Evolutionary conservation across 2,797 vertebrate species (phyloP).

Genomic region (Cryptoprocta ferox): DNA sequence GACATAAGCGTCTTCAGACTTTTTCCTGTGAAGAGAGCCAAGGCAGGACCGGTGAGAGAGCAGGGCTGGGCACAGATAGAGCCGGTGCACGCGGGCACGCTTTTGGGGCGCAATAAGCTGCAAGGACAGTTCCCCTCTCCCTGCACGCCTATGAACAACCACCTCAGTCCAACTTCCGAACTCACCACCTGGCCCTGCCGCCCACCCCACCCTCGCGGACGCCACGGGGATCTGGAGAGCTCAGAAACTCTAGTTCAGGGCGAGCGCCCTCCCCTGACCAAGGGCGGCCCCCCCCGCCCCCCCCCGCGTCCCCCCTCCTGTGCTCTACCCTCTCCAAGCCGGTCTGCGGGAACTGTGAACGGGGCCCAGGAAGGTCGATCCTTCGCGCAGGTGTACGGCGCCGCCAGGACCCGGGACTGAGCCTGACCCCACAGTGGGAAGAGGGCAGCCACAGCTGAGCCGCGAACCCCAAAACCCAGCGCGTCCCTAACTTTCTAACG

Average conservation of each 20-base stretch:
- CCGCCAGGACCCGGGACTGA: background rate
- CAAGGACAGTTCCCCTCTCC: background rate
- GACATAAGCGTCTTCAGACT: constrained; percentile 99
- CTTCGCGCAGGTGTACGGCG: background rate
- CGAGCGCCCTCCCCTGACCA: background rate
- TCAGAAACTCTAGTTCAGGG: background rate
- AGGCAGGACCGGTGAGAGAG: constrained; percentile 39
- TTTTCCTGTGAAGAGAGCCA: constrained; percentile 91
- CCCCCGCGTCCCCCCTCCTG: background rate
- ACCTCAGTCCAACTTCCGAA: background rate
- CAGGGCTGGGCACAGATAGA: background rate
- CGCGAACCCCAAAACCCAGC: background rate
- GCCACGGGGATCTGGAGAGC: background rate
- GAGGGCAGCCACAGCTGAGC: background rate
- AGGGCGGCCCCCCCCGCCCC: background rate
- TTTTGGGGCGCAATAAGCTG: background rate
- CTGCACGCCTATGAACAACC: background rate
- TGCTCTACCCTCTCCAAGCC: background rate
- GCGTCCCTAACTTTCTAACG: constrained; percentile 47
- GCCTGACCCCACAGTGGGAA: background rate
- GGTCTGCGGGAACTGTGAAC: background rate
- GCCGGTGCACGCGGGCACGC: background rate
- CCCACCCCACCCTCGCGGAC: constrained; percentile 1
- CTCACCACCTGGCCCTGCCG: background rate
- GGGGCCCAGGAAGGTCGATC: background rate